Evolutionary conservation across 2,113 vertebrate species (phyloP), one percentile per base, ranked within the genome.

Genomic region (Cinclus cinclus): DNA sequence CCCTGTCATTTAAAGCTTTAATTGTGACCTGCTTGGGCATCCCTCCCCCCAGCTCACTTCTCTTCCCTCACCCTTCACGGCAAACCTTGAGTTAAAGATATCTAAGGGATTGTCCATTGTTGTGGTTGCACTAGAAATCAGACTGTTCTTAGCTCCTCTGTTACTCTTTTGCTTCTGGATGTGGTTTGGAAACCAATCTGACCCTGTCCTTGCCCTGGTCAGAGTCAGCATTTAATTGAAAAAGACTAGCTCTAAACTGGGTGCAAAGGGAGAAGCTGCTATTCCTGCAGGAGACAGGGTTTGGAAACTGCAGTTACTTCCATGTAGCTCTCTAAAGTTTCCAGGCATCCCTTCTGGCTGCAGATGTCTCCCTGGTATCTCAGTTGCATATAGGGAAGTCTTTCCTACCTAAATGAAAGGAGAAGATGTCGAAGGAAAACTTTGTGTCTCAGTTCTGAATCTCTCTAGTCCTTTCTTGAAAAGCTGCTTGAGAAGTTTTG

Each of bases 1-100:
- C 90, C 87, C 81, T 84, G 37, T 82, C 55, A 70, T 96, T 96
- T 96, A 94, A 92, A 97, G 97, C 97, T 97, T 97, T 96, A 95
- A 92, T 82, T 5, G 62, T 88, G 95, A 84, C 87, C 83, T 93
- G 92, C 79, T 94, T 94, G 94, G 93, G 77, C 89, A 95, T 80
- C 80, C 80, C 67, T 71, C 8, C 41, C 73, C 74, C 49, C 81
- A 60, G 79, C 92, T 96, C 92, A 91, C 56, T 81, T 81, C 52
- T 88, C 59, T 87, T 81, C 65, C 86, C 63, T 91, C 35, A 35
- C 69, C 68, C 69, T 94, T 91, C 81, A 75, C 92, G 44, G 27
- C 1, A 19, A 96, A 84, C 41, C 74, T 88, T 49, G 87, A 92
- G 39, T 87, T 65, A 95, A 95, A 85, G 75, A 81, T 73, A 44